A percentile compares a stretch with the other conserved stretches of the same genome.
Evolutionary conservation across 2,797 vertebrate species (phyloP).

Genomic region (Enteromius trimaculatus): DNA sequence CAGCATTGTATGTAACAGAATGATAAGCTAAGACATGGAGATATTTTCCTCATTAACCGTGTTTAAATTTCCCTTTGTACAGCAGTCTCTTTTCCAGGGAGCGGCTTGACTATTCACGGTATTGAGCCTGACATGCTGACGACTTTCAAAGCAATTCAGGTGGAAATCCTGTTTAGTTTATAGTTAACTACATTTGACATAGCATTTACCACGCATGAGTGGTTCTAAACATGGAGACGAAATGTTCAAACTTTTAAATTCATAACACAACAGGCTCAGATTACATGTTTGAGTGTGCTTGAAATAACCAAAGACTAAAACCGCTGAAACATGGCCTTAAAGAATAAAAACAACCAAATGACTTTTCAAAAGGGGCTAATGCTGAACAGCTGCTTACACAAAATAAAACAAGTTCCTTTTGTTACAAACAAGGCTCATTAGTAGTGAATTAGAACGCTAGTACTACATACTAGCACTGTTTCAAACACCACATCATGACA

Average conservation of each 20-base stretch:
- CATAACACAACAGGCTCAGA: not conserved
- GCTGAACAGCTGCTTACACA: not conserved
- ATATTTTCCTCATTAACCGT: not conserved
- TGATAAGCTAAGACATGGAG: constrained; percentile 16
- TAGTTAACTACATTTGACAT: not conserved
- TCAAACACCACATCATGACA: not conserved
- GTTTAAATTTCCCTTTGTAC: constrained; percentile 18
- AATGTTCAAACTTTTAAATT: constrained; percentile 37
- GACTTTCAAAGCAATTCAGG: constrained; percentile 26
- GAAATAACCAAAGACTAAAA: not conserved
- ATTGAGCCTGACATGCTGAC: not conserved
- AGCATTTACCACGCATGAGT: constrained; percentile 1
- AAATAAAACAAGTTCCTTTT: not conserved
- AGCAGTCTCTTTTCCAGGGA: constrained; percentile 22
- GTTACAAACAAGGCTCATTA: not conserved
- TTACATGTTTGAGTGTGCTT: constrained; percentile 39
- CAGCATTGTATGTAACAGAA: not conserved
- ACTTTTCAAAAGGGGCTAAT: constrained; percentile 20
- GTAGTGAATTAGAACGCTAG: not conserved
- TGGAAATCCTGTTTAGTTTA: constrained; percentile 30
- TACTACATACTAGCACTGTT: not conserved
- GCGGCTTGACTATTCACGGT: not conserved
- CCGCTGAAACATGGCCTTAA: not conserved
- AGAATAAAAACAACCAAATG: constrained; percentile 1
- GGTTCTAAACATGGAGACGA: not conserved